Percentiles rank a stretch among this genome's conserved stretches.
Conservation (phyloP, 2,113 vertebrate genomes). For the human region DNA sequence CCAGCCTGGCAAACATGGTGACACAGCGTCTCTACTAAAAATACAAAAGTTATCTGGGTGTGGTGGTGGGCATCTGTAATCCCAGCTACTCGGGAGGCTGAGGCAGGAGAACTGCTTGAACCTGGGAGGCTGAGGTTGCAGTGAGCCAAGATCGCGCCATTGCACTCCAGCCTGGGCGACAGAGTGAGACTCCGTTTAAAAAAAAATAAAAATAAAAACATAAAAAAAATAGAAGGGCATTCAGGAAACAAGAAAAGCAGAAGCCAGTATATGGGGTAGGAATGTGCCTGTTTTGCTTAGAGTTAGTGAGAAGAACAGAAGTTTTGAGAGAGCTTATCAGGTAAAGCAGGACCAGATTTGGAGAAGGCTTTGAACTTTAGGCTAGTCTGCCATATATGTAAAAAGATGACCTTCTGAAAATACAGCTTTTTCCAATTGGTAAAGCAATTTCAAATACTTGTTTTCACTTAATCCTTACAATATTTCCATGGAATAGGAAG, state of each 20-base stretch:
- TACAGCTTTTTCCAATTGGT: neutral
- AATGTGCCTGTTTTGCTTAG: neutral
- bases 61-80: too few relatives aligned
- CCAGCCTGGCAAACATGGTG: too few relatives aligned
- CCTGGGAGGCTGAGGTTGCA: too few relatives aligned
- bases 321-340: neutral
- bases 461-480: conserved; percentile 23
- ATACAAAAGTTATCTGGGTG: too few relatives aligned
- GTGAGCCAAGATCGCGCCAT: too few relatives aligned
- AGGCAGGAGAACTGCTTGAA: too few relatives aligned
- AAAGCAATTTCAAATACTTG: neutral
- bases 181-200: too few relatives aligned
- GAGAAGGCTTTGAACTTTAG: neutral
- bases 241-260: neutral
- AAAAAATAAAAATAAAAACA: too few relatives aligned
- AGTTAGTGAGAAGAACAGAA: neutral
- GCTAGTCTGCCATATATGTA: neutral
- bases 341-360: neutral
- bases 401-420: neutral
- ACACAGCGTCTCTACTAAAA: too few relatives aligned
- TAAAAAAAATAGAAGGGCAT: too few relatives aligned
- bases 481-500: neutral
- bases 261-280: neutral
- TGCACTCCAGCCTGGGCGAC: too few relatives aligned
- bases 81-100: too few relatives aligned